Percentiles rank a stretch among this genome's conserved stretches.
phyloP scores from a whole-genome alignment of 2,888 invertebrate species.

The Elegia similella region DNA sequence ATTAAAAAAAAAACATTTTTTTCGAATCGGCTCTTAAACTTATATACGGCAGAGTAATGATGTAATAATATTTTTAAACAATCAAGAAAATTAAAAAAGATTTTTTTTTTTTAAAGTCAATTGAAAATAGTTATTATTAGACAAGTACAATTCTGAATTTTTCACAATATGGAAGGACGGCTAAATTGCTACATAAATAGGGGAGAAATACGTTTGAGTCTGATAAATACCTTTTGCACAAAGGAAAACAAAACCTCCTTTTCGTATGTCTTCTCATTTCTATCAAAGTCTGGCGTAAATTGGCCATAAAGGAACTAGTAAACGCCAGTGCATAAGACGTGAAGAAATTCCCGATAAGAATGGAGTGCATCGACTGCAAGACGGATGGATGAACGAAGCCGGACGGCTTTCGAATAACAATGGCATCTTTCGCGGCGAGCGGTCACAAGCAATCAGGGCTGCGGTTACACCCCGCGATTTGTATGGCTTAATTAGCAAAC shows the following conservation, averaged over 20 bases:
- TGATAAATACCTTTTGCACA: no score
- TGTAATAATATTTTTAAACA: no score
- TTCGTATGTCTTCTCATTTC: slow-evolving; percentile 38
- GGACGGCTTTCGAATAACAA: slow-evolving; percentile 61
- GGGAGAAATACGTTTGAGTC: no score
- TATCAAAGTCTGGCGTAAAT: slow-evolving; percentile 46
- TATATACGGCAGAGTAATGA: no score
- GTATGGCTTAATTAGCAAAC: slow-evolving; percentile 64
- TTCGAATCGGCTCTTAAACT: no score
- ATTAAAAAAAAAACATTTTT: no score
- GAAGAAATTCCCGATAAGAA: slow-evolving; percentile 51
- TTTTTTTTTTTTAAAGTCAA: no score
- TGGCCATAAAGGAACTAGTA: slow-evolving; percentile 50
- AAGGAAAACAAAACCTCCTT: slow-evolving; percentile 32
- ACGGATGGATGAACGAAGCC: slow-evolving; percentile 59
- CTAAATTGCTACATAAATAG: no score
- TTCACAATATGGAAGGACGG: no score
- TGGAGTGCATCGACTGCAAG: slow-evolving; percentile 54
- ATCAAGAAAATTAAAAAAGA: no score
- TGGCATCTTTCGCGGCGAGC: slow-evolving; percentile 40
- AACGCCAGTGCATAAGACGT: slow-evolving; percentile 44
- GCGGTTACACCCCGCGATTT: slow-evolving; percentile 54
- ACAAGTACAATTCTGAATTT: no score
- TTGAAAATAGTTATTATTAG: no score
- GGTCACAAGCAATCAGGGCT: slow-evolving; percentile 58